Base-by-base conservation (phyloP, 2,797 vertebrate species). In the Anableps anableps region DNA sequence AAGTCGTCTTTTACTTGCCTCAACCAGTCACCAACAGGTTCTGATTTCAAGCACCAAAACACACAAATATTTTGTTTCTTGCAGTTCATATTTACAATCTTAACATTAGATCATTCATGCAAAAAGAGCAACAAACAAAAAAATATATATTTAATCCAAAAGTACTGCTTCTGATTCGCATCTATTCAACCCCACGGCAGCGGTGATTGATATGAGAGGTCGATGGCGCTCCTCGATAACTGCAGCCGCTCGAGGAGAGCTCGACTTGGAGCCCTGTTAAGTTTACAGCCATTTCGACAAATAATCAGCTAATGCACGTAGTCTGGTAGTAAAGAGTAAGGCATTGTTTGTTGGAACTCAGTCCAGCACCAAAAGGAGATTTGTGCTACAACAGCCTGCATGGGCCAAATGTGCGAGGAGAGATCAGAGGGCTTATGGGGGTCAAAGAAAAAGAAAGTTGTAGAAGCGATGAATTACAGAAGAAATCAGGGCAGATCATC, bases 271-370 rank as follows among this genome's bases (percentile, higher is more conserved):
- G 94, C 94, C 94, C 94, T 95, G 89, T 89, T 51, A 75, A 53
- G 83, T 60, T 90, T 91, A 87, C 85, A 92, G 91, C 87, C 83
- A 81, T 81, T 83, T 51, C 86, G 85, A 94, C 86, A 85, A 77
- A 87, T 75, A 92, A 86, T 85, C 79, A 58, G 79, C 79, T 85
- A 88, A 94, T 88, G 94, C 86, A 93, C 91, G 88, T 82, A 83
- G 93, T 94, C 84, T 87, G 86, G 88, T 92, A 92, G 78, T 91
- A 91, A 94, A 93, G 92, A 95, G 94, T 99, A 99, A 99, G 98
- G 97, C 98, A 98, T 97, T 95, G 75, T 95, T 96, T 93, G 85
- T 92, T 87, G 95, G 94, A 77, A 68, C 92, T 96, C 94, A 96
- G 96, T 96, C 96, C 96, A 98, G 98, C 98, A 98, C 97, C 96